A percentile compares a stretch with the other conserved stretches of the same genome.
Conservation (phyloP, 2,113 vertebrate genomes). For the Ovibos moschatus region DNA sequence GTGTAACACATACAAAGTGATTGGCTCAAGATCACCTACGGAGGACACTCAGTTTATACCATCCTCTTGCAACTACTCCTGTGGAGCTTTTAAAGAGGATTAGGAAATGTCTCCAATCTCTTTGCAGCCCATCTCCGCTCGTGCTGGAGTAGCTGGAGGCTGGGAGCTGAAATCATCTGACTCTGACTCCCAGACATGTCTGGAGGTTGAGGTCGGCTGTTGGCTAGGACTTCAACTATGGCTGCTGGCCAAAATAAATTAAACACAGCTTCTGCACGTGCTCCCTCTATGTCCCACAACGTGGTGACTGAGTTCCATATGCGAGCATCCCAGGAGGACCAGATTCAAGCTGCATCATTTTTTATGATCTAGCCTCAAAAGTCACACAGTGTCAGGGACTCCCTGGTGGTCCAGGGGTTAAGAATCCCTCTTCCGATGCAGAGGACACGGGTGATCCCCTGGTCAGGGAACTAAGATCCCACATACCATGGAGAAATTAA, state of each 20-base stretch:
- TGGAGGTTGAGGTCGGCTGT: not conserved
- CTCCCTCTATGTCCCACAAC: not conserved
- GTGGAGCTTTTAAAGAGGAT: not conserved
- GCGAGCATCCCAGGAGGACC: not conserved
- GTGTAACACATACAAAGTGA: not conserved
- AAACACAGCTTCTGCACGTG: not conserved
- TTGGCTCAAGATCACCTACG: not conserved
- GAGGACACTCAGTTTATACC: not conserved
- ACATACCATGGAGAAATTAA: not conserved
- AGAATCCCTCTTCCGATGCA: not conserved
- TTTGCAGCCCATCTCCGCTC: not conserved
- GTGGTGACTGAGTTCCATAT: not conserved
- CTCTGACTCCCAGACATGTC: not conserved
- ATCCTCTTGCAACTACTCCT: not conserved
- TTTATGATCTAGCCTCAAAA: not conserved
- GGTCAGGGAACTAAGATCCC: not conserved
- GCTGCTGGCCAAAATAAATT: not conserved
- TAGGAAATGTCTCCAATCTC: not conserved
- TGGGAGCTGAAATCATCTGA: not conserved
- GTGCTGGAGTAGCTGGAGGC: not conserved
- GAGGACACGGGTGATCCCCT: not conserved
- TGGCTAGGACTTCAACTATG: not conserved
- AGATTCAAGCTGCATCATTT: not conserved
- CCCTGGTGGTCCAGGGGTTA: not conserved
- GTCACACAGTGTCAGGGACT: not conserved